phyloP scores from a whole-genome alignment of 1,140 invertebrate genomes.

The Drosophila serrata region DNA sequence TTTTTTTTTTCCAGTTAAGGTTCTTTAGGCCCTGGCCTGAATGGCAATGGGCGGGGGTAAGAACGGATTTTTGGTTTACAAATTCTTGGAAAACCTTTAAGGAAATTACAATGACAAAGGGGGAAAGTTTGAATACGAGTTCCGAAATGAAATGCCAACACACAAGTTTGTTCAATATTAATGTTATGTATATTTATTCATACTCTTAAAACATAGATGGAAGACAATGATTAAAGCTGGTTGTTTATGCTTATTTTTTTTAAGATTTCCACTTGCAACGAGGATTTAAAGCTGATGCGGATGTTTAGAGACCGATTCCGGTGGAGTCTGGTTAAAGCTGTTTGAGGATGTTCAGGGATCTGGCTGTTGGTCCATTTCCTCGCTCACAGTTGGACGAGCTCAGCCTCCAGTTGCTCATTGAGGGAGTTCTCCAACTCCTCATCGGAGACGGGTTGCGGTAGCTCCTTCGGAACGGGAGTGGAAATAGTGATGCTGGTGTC shows the following conservation, averaged over 20 bases:
- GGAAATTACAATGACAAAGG: conserved; percentile 50
- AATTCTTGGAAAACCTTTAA: conserved; percentile 51
- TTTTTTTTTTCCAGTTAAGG: conserved; percentile 58
- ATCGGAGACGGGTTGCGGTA: conserved; percentile 8
- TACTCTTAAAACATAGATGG: conserved; percentile 47
- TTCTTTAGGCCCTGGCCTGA: conserved; percentile 46
- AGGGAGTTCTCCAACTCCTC: conserved; percentile 41
- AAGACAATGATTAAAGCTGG: conserved; percentile 57
- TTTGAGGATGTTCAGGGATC: conserved; percentile 6
- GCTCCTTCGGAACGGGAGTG: neutral
- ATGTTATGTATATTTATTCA: conserved; percentile 46
- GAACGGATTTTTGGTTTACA: conserved; percentile 49
- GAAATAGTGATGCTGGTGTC: neutral
- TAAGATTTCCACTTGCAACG: conserved; percentile 20
- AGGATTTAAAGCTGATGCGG: conserved; percentile 46
- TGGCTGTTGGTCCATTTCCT: conserved; percentile 15
- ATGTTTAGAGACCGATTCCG: conserved; percentile 58
- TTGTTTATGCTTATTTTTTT: conserved; percentile 40
- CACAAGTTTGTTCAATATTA: conserved; percentile 31
- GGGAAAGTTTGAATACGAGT: conserved; percentile 38
- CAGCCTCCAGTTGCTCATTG: conserved; percentile 46
- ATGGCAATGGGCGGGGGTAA: conserved; percentile 24
- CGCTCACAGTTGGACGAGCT: conserved; percentile 40
- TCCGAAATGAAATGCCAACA: conserved; percentile 31
- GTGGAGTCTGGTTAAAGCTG: conserved; percentile 46